Evolutionary conservation across 1,140 invertebrate genomes (phyloP), one percentile per base, ranked within the genome.

Genomic region (Formica selysi): DNA sequence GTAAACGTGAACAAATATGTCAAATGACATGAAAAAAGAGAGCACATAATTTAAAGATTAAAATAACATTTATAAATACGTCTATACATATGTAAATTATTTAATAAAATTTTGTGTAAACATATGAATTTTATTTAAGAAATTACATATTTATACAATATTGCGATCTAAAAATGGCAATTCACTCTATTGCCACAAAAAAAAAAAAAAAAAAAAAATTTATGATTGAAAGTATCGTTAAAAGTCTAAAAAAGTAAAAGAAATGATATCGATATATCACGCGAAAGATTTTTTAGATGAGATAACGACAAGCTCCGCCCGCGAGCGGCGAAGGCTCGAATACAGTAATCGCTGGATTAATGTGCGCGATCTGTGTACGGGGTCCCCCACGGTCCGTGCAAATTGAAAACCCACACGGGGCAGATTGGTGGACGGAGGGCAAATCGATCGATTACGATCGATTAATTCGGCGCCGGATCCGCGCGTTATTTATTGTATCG

Each of bases 341-440:
- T 89, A 51, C 10, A 73, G 68, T 74, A 87, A 89, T 81, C 73
- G 57, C 59, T 54, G 48, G 85, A 90, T 83, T 81, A 83, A 86
- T 87, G 70, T 74, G 16, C 59, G 26, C 38, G 57, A 51, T 87
- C 38, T 65, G 54, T 22, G 62, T 61, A 62, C 76, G 71, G 59
- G 78, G 51, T 85, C 87, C 87, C 84, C 88, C 48, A 89, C 41
- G 59, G 85, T 87, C 76, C 85, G 76, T 62, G 59, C 73, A 90
- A 88, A 90, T 90, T 85, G 89, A 90, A 90, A 90, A 83, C 65
- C 83, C 78, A 78, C 83, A 76, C 86, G 86, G 73, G 32, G 83
- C 80, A 80, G 57, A 78, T 68, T 44, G 65, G 26, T 41, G 73
- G 11, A 57, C 36, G 76, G 32, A 32, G 32, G 3, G 26, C 44